These are phyloP conservation scores for Sweltsa coloradensis DNA, from an alignment of 1,140 invertebrate species.

Conservation along the genomic window DNA sequence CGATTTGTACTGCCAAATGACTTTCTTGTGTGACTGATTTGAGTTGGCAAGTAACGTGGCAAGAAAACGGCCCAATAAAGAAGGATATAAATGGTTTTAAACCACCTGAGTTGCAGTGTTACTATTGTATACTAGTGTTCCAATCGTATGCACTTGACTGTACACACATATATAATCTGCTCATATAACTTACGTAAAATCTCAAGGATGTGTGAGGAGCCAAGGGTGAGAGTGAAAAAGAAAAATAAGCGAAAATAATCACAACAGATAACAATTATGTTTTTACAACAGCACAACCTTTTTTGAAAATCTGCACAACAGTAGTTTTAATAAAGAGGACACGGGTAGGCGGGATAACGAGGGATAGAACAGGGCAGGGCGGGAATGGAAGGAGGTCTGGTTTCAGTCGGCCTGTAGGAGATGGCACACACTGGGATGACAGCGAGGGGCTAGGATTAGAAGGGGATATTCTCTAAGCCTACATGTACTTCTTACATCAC, in stretches of 20 bases:
- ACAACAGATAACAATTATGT: conserved; percentile 18
- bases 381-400: background rate
- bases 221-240: background rate
- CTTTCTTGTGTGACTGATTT: no score
- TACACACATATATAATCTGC: no score
- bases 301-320: conserved; percentile 9
- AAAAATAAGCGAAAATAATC: conserved; percentile 8
- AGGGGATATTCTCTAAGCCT: background rate
- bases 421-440: background rate
- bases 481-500: conserved; percentile 4
- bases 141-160: no score
- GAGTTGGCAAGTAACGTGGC: no score
- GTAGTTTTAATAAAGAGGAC: conserved; percentile 2
- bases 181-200: conserved; percentile 15
- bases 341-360: background rate
- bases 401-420: background rate
- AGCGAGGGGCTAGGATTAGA: background rate
- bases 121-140: conserved; percentile 8
- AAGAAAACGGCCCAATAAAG: no score
- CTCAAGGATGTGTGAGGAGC: no score
- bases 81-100: no score
- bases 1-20: no score
- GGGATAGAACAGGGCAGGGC: background rate
- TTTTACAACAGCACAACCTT: conserved; percentile 18
- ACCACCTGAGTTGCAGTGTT: conserved; percentile 8